Evolutionary conservation across 2,888 invertebrate genomes (phyloP), one percentile per base, ranked within the genome.

Genomic region (Orthosia cruda): DNA sequence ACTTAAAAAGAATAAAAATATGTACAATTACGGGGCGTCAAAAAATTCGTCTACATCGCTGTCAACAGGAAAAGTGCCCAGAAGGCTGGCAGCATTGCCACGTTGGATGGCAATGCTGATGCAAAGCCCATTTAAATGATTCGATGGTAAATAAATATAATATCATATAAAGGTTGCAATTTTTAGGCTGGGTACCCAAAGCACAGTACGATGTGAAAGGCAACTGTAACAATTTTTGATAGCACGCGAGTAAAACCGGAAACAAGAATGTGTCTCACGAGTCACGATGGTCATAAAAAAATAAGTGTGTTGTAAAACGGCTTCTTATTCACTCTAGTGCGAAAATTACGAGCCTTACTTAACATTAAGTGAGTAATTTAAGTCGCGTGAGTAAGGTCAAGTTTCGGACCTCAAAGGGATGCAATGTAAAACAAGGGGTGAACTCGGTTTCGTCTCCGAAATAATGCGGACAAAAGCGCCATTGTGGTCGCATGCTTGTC

Each of bases 141-240:
- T n/a, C n/a, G n/a, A n/a, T n/a, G n/a, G n/a, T n/a, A 26, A 26
- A 26, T 26, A 26, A 26, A 7, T 7, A 32, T 32, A 32, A 32
- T 7, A 7, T 32, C 32, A 32, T 32, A 7, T 32, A 32, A 7
- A 32, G 32, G 32, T 32, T 40, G 40, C 40, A n/a, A 52, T 4
- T 20, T n/a, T 16, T 18, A 57, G 32, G 49, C 23, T 15, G 4
- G 4, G 13, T 20, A 59, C 18, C 32, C 18, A 74, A 66, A 74
- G 50, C 32, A 77, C 70, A 69, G 54, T 66, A 59, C n/a, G 1
- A 70, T 55, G 70, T 61, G 78, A 75, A 77, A 77, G 78, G 71
- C 26, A 70, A 50, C 16, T 40, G 15, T 70, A 12, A 54, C 1
- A 18, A n/a, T 77, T 54, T 59, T 61, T 26, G 0, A 40, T 4